Base-by-base conservation (phyloP, 2,113 vertebrate genomes). In the Cardinalis cardinalis region DNA sequence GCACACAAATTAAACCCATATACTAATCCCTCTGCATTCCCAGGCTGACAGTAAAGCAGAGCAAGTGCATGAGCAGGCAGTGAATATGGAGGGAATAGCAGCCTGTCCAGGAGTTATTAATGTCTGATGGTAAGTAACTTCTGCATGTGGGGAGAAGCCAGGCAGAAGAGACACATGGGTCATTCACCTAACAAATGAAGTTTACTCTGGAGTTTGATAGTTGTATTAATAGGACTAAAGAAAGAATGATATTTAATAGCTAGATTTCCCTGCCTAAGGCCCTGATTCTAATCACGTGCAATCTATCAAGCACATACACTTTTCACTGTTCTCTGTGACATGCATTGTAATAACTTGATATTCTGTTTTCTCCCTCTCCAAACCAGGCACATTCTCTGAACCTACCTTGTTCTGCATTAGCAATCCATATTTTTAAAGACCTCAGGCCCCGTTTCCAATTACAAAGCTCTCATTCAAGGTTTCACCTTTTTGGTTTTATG, bases 161-260 rank as follows among this genome's bases (percentile, higher is more conserved):
- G 63, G 63, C 52, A 40, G 36, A 64, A 46, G 19, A 77, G 75
- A 32, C 31, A 44, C 24, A 6, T 10, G 18, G 84, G 69, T 89
- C 87, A 52, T 74, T 81, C 89, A 51, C 68, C 79, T 94, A 93
- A 84, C 44, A 95, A 93, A 93, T 95, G 53, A 87, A 77, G 72
- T 88, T 95, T 96, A 77, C 87, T 80, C 38, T 91, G 51, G 58
- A 63, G 74, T 89, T 95, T 93, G 59, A 88, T 92, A 72, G 86
- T 64, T 90, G 18, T 55, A 68, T 92, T 91, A 84, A 51, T 58
- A 26, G 38, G 52, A 46, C 56, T 65, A 36, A 89, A 91, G 90
- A 52, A 88, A 68, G 38, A 80, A 76, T 68, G 24, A 48, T 88
- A 75, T 88, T 94, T 93, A 85, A 88, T 59, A 89, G 75, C 63